A percentile compares a stretch with the other conserved stretches of the same genome.
phyloP scores from a whole-genome alignment of 2,113 vertebrate genomes.

The Amazona vittata region DNA sequence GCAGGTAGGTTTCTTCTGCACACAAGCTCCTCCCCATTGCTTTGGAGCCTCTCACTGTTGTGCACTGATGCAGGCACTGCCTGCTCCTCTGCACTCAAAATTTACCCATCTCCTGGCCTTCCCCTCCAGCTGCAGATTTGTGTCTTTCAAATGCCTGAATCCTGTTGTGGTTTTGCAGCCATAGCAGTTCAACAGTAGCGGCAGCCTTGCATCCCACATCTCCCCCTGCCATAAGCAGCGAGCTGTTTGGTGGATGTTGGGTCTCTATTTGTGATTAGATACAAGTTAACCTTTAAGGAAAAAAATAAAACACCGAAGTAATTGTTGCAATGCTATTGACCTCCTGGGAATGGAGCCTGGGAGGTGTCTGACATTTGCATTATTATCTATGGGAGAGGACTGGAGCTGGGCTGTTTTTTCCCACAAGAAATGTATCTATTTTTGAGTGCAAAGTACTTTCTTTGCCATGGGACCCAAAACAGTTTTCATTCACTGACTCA shows the following conservation, averaged over 20 bases:
- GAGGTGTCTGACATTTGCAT: conserved; percentile 47
- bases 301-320: background rate
- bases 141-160: background rate
- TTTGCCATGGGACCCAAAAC: conserved; percentile 58
- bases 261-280: background rate
- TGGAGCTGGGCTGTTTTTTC: conserved; percentile 39
- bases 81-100: background rate
- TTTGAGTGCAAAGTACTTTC: conserved; percentile 54
- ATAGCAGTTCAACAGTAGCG: background rate
- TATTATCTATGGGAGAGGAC: conserved; percentile 55
- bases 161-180: background rate
- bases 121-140: background rate
- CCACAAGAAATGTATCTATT: conserved; percentile 64
- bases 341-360: conserved; percentile 14
- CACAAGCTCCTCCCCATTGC: accelerated
- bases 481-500: conserved; percentile 54
- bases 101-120: background rate
- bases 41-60: background rate
- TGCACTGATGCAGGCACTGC: background rate
- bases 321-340: background rate
- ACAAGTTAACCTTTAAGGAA: background rate
- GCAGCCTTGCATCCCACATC: background rate
- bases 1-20: background rate
- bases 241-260: background rate
- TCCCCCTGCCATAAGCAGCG: background rate